phyloP scores from a whole-genome alignment of 2,888 invertebrate species.

The Balanococcus diminutus region DNA sequence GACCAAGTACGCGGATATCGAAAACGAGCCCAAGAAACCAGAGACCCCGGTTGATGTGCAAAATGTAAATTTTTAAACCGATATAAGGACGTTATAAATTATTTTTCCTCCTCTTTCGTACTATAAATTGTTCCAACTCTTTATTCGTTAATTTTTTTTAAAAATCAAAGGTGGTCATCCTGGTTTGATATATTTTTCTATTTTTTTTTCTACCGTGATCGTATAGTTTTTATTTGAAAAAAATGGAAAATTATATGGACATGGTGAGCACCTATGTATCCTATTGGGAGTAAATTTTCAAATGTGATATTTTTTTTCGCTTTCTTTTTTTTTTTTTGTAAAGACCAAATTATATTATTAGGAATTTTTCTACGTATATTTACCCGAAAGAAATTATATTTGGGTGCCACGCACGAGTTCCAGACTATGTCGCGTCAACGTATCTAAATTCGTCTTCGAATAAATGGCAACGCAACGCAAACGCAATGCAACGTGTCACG shows the following conservation, averaged over 20 bases:
- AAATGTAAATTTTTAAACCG: constrained; percentile 42
- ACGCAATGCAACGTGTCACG: not conserved
- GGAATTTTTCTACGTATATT: not conserved
- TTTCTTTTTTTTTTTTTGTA: too few species aligned
- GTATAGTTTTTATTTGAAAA: not conserved
- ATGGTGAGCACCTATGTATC: not conserved
- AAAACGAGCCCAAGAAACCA: constrained; percentile 33
- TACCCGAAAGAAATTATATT: too few species aligned
- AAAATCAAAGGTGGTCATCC: not conserved
- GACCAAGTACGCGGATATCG: not conserved
- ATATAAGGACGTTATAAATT: not conserved
- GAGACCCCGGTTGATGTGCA: constrained; percentile 50
- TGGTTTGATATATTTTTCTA: not conserved
- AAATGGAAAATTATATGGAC: not conserved
- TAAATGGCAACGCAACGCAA: not conserved
- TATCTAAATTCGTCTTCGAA: constrained; percentile 9
- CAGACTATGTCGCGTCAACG: not conserved
- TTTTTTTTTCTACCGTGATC: not conserved
- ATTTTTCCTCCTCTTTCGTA: not conserved
- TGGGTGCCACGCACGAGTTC: not conserved
- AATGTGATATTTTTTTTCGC: not conserved
- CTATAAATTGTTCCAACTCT: not conserved
- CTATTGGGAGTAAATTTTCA: too few species aligned
- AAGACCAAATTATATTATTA: not conserved
- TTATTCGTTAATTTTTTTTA: not conserved